phyloP scores from a whole-genome alignment of 2,888 invertebrate genomes.

The Therioaphis trifolii region DNA sequence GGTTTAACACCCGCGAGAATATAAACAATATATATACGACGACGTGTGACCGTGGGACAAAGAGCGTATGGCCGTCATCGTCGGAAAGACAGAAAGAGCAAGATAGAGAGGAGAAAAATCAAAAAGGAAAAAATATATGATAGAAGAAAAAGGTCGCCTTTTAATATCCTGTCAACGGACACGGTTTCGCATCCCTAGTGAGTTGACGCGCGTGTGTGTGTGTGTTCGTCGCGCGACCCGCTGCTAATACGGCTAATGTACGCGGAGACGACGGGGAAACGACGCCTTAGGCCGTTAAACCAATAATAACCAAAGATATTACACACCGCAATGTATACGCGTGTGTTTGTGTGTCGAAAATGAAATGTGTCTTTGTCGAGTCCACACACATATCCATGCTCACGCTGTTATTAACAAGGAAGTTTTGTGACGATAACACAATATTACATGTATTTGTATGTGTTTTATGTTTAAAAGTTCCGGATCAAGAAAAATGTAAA shows the following conservation, averaged over 20 bases:
- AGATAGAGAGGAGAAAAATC: conserved; percentile 3
- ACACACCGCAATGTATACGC: conserved; percentile 11
- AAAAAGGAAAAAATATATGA: conserved; percentile 37
- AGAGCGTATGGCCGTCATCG: neutral
- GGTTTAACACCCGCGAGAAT: conserved; percentile 61
- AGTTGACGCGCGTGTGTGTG: neutral
- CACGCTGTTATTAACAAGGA: conserved; percentile 17
- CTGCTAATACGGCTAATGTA: conserved; percentile 59
- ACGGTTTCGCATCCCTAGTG: conserved; percentile 41
- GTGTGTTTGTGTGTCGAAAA: conserved; percentile 11
- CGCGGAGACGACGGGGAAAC: conserved; percentile 34
- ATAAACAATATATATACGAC: conserved; percentile 13
- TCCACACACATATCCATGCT: neutral
- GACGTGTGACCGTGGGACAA: conserved; percentile 29
- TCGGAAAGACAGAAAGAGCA: neutral
- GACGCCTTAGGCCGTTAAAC: conserved; percentile 60
- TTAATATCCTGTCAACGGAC: conserved; percentile 60
- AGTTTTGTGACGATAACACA: conserved; percentile 38
- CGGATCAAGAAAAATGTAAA: neutral
- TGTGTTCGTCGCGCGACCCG: neutral
- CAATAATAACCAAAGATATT: conserved; percentile 62
- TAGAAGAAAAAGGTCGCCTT: conserved; percentile 53
- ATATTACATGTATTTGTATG: neutral
- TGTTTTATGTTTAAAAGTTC: neutral
- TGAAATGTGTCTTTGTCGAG: conserved; percentile 45